Conservation (phyloP, 2,113 vertebrate genomes). For the Maccullochella peelii region DNA sequence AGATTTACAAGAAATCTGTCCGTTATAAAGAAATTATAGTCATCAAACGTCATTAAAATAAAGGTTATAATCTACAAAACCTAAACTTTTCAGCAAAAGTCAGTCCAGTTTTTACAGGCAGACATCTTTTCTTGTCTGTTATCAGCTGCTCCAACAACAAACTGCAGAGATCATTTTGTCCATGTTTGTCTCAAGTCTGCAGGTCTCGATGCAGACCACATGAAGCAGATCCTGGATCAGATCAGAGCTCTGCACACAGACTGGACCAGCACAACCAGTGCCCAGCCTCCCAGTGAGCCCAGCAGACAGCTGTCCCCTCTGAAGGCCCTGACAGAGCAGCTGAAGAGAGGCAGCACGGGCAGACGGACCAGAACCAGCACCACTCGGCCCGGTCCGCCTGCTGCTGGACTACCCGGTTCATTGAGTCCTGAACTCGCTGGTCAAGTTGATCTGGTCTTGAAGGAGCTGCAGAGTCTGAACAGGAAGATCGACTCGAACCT, state of each 20-base stretch:
- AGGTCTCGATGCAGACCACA: conserved; percentile 77
- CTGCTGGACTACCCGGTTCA: neutral
- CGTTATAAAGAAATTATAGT: too few species aligned
- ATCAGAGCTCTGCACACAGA: conserved; percentile 73
- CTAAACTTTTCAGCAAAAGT: too few species aligned
- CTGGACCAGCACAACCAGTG: neutral
- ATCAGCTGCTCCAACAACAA: too few species aligned
- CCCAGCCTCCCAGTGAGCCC: neutral
- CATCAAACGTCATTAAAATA: too few species aligned
- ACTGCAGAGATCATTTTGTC: neutral
- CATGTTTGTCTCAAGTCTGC: conserved; percentile 82
- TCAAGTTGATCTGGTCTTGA: conserved; percentile 76
- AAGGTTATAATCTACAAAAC: too few species aligned
- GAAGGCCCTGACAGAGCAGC: conserved; percentile 51
- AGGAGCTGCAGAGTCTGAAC: conserved; percentile 84
- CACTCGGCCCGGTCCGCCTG: neutral
- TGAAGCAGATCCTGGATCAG: conserved; percentile 83
- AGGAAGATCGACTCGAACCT: conserved; percentile 80
- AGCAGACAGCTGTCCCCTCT: conserved; percentile 21
- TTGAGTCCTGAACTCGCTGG: conserved; percentile 75
- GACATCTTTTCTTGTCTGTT: too few species aligned
- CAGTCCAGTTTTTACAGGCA: too few species aligned
- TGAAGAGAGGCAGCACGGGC: conserved; percentile 24
- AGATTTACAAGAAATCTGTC: neutral
- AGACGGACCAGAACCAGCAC: neutral